Evolutionary conservation across 2,113 vertebrate species (phyloP).

Genomic region (Sander lucioperca): DNA sequence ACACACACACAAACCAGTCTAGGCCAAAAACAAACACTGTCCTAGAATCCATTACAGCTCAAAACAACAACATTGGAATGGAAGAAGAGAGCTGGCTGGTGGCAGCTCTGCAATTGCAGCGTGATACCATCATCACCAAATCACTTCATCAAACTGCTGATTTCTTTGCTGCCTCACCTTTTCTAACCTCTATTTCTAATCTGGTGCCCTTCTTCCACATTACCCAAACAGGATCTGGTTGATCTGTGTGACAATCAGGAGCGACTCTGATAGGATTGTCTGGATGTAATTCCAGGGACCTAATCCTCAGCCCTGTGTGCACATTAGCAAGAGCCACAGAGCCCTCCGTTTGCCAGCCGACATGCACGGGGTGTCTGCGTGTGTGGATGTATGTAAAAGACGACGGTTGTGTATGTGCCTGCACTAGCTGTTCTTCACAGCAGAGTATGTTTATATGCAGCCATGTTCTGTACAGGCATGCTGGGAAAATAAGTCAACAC

Average conservation of each 20-base stretch:
- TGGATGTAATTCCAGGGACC: constrained; percentile 70
- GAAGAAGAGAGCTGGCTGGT: constrained; percentile 28
- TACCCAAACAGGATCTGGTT: constrained; percentile 66
- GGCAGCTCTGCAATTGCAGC: constrained; percentile 39
- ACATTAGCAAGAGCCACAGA: constrained; percentile 71
- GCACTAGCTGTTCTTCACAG: neutral
- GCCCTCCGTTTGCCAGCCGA: constrained; percentile 36
- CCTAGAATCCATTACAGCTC: constrained; percentile 64
- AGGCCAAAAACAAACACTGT: constrained; percentile 68
- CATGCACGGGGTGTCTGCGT: constrained; percentile 3
- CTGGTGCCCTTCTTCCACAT: constrained; percentile 51
- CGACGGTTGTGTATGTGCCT: neutral
- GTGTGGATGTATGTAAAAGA: constrained; percentile 19
- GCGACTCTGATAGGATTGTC: constrained; percentile 77
- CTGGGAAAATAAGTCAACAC: constrained; percentile 54
- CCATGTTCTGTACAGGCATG: constrained; percentile 52
- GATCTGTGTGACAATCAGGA: constrained; percentile 75
- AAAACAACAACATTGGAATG: constrained; percentile 54
- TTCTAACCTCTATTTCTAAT: constrained; percentile 70
- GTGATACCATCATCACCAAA: constrained; percentile 50
- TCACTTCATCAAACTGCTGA: constrained; percentile 56
- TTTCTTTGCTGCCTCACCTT: constrained; percentile 50
- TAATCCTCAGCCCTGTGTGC: constrained; percentile 73
- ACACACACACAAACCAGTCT: constrained; percentile 48
- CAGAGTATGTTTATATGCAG: constrained; percentile 23